These are phyloP conservation scores for Eumacrocentrus americanus DNA, from an alignment of 2,888 invertebrate genomes.

Conservation along the genomic window DNA sequence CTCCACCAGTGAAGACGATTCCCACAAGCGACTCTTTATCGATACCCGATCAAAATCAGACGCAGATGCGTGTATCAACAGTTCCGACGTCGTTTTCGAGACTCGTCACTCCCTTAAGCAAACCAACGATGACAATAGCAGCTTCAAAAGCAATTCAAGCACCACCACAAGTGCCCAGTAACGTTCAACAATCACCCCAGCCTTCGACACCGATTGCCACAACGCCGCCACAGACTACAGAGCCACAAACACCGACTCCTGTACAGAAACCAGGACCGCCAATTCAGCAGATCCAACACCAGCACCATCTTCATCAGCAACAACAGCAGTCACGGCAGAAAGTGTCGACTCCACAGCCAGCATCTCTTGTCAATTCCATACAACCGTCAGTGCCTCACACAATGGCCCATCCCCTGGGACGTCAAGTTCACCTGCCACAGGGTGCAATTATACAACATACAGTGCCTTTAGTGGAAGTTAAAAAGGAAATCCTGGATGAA, in stretches of 20 bases:
- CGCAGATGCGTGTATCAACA: conserved; percentile 22
- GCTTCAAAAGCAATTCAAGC: conserved; percentile 32
- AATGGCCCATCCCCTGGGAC: conserved; percentile 59
- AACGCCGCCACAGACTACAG: conserved; percentile 43
- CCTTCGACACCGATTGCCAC: conserved; percentile 37
- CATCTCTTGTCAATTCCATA: conserved; percentile 61
- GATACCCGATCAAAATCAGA: not conserved
- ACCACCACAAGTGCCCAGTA: conserved; percentile 36
- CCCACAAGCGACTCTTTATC: conserved; percentile 8
- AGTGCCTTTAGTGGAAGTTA: conserved; percentile 71
- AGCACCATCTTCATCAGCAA: conserved; percentile 56
- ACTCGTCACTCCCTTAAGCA: conserved; percentile 38
- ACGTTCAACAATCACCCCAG: conserved; percentile 36
- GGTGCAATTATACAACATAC: conserved; percentile 54
- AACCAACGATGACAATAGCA: conserved; percentile 41
- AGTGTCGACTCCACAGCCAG: conserved; percentile 46
- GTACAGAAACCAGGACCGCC: conserved; percentile 24
- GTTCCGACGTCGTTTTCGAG: conserved; percentile 27
- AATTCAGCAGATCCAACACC: conserved; percentile 36
- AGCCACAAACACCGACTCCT: conserved; percentile 42
- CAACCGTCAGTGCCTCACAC: conserved; percentile 59
- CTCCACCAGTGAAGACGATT: conserved; percentile 20
- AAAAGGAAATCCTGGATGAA: conserved; percentile 76
- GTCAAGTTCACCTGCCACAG: conserved; percentile 60
- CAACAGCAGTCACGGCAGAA: conserved; percentile 46